Evolutionary conservation across 2,113 vertebrate genomes (phyloP).

Genomic region (Cromileptes altivelis): DNA sequence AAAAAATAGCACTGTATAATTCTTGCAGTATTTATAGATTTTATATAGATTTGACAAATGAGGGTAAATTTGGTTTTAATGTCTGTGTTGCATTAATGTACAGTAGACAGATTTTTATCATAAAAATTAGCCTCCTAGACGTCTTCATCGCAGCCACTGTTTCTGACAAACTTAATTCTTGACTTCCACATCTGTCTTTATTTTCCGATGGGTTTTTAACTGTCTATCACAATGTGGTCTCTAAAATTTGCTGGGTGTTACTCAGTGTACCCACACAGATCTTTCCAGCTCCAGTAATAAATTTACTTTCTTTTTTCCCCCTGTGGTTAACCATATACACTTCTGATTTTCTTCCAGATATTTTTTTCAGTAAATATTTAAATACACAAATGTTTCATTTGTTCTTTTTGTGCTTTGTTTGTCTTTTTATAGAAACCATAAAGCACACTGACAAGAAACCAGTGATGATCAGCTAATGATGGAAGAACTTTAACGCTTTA

Average conservation of each 20-base stretch:
- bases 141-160: constrained; percentile 59
- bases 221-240: constrained; percentile 77
- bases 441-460: constrained; percentile 25
- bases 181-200: constrained; percentile 81
- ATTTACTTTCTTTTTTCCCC: constrained; percentile 72
- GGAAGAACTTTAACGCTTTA: constrained; percentile 27
- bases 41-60: constrained; percentile 27
- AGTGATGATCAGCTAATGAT: constrained; percentile 33
- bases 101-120: constrained; percentile 59
- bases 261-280: constrained; percentile 70
- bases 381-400: constrained; percentile 59
- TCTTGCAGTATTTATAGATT: not conserved
- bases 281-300: constrained; percentile 71
- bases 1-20: not conserved
- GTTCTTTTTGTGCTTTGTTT: constrained; percentile 20
- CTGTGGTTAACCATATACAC: constrained; percentile 72
- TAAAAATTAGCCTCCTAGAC: constrained; percentile 76
- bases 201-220: constrained; percentile 79
- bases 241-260: constrained; percentile 73
- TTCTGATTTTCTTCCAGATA: constrained; percentile 54
- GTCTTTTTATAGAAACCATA: constrained; percentile 7
- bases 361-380: constrained; percentile 61
- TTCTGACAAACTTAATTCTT: constrained; percentile 74
- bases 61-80: constrained; percentile 55
- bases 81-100: constrained; percentile 41